These are phyloP conservation scores for Caenorhabditis inopinata DNA, from an alignment of 1,140 invertebrate species.

Conservation along the genomic window DNA sequence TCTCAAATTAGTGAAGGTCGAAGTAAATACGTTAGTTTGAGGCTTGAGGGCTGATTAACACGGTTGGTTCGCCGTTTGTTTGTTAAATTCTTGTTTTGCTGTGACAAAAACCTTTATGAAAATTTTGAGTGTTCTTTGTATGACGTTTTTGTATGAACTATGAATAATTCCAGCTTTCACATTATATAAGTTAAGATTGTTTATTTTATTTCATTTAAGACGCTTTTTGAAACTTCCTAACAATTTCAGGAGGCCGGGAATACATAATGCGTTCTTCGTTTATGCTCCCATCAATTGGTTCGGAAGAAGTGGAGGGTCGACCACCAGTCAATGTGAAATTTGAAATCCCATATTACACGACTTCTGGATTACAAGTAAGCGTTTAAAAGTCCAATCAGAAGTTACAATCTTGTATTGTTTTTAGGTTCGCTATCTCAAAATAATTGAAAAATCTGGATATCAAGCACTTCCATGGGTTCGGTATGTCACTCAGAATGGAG, in stretches of 20 bases:
- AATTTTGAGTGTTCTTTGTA: no score
- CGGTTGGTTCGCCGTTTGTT: no score
- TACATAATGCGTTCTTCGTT: slow-evolving; percentile 99
- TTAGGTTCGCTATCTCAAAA: slow-evolving; percentile 88
- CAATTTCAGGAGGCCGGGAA: slow-evolving; percentile 83
- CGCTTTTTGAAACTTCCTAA: not conserved
- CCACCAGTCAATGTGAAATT: slow-evolving; percentile 98
- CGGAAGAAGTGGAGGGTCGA: slow-evolving; percentile 91
- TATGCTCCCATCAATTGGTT: slow-evolving; percentile 91
- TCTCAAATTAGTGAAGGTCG: not conserved
- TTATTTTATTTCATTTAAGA: no score
- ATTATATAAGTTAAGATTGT: no score
- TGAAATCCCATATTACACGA: slow-evolving; percentile 99
- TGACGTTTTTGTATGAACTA: no score
- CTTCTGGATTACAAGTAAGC: slow-evolving; percentile 90
- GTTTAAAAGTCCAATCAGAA: slow-evolving; percentile 36
- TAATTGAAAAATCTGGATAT: slow-evolving; percentile 99
- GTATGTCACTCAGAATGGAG: slow-evolving; percentile 99
- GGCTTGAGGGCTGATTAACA: no score
- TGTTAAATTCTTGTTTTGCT: no score
- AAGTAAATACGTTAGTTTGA: no score
- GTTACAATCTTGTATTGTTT: not conserved
- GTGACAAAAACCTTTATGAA: no score
- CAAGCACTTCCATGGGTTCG: slow-evolving; percentile 98
- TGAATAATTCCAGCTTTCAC: no score